Evolutionary conservation across 2,113 vertebrate genomes (phyloP).

Genomic region (Actinemys pallida): DNA sequence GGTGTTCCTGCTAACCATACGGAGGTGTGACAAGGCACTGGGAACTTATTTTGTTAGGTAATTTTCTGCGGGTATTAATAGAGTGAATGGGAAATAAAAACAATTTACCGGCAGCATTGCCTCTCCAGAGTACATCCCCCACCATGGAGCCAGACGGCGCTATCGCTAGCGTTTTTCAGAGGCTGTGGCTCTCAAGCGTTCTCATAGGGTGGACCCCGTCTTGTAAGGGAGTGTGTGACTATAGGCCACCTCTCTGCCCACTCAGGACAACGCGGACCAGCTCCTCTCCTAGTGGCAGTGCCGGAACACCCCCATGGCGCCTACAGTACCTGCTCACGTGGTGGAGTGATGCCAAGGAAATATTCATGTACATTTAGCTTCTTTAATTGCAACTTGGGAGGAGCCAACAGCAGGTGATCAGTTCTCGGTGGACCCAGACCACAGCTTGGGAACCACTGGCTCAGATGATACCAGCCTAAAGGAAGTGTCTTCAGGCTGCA

Average conservation of each 20-base stretch:
- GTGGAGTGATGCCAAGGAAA: not conserved
- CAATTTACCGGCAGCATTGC: not conserved
- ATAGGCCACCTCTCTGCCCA: accelerated
- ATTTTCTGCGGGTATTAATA: not conserved
- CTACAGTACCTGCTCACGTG: accelerated
- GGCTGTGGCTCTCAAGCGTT: not conserved
- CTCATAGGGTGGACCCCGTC: not conserved
- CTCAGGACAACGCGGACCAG: not conserved
- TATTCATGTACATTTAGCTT: not conserved
- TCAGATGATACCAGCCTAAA: not conserved
- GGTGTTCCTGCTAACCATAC: accelerated
- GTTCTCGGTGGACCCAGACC: not conserved
- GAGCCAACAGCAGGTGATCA: not conserved
- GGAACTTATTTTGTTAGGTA: not conserved
- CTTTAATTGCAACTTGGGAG: not conserved
- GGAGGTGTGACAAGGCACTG: not conserved
- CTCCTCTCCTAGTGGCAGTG: not conserved
- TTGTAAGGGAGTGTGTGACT: accelerated
- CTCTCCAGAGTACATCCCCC: not conserved
- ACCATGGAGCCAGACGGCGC: not conserved
- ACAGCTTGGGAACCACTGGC: not conserved
- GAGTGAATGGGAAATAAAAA: not conserved
- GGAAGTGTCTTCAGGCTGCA: not conserved
- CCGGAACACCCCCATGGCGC: not conserved
- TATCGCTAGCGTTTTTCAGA: not conserved